Evolutionary conservation across 2,113 vertebrate genomes (phyloP).

Genomic region (Aix galericulata): DNA sequence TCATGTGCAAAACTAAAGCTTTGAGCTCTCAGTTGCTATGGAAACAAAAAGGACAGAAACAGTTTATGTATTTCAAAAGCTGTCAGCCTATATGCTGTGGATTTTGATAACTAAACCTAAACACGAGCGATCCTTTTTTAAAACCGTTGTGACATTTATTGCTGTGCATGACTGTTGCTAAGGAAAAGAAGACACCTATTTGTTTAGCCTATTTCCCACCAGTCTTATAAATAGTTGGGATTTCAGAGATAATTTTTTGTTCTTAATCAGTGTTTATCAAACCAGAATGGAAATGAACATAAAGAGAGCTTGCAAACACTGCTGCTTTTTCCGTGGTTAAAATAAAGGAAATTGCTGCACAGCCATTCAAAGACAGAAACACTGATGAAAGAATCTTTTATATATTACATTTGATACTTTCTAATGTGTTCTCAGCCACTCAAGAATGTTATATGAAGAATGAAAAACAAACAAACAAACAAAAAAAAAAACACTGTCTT

Average conservation of each 20-base stretch:
- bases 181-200: constrained; percentile 68
- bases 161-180: constrained; percentile 40
- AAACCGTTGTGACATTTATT: constrained; percentile 61
- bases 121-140: constrained; percentile 64
- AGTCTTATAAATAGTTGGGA: constrained; percentile 62
- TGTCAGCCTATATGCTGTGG: constrained; percentile 79
- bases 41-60: constrained; percentile 80
- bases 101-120: constrained; percentile 84
- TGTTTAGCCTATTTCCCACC: constrained; percentile 48
- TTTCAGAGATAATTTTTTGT: constrained; percentile 59
- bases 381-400: constrained; percentile 8
- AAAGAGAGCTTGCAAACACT: constrained; percentile 48
- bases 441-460: constrained; percentile 59
- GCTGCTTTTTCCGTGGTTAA: constrained; percentile 42
- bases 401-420: constrained; percentile 52
- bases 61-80: constrained; percentile 84
- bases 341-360: constrained; percentile 55
- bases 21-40: constrained; percentile 81
- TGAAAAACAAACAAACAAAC: neutral
- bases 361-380: constrained; percentile 52
- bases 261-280: constrained; percentile 71
- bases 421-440: neutral
- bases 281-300: constrained; percentile 62
- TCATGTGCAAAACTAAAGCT: constrained; percentile 76
- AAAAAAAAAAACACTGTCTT: neutral